A percentile compares a stretch with the other conserved stretches of the same genome.
Conservation (phyloP, 2,113 vertebrate species). For the Rhinichthys klamathensis region DNA sequence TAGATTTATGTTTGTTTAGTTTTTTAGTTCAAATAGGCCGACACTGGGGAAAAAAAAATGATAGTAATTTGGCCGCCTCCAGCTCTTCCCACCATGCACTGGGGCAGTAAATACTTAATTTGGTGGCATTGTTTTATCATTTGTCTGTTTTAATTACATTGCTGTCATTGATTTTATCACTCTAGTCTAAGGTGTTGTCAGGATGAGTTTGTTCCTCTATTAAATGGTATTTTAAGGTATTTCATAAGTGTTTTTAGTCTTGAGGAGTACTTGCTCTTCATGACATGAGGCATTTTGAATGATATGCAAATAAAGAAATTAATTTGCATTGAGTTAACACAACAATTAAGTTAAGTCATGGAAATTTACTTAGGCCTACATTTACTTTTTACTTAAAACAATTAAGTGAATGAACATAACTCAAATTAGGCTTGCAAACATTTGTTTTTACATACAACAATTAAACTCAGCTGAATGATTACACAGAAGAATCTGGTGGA, state of each 20-base stretch:
- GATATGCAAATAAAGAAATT: not conserved
- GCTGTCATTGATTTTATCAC: not conserved
- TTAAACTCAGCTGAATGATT: not conserved
- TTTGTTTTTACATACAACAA: too few relatives aligned
- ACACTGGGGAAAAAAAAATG: not conserved
- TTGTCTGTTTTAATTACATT: too few relatives aligned
- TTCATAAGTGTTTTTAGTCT: not conserved
- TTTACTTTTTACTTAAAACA: not conserved
- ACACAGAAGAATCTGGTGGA: not conserved
- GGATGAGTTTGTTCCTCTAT: not conserved
- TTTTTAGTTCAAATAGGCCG: not conserved
- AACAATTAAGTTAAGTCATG: too few relatives aligned
- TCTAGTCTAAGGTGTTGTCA: not conserved
- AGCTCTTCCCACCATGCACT: not conserved
- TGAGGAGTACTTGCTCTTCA: not conserved
- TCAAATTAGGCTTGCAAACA: not conserved
- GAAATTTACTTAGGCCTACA: not conserved
- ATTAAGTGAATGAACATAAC: not conserved
- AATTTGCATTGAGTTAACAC: not conserved
- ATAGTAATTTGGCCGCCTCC: not conserved
- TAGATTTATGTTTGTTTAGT: not conserved
- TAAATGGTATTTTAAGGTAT: not conserved
- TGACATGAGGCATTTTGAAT: not conserved
- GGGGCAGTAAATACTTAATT: not conserved
- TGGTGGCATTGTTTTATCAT: not conserved